Conservation (phyloP, 1,140 invertebrate genomes). For the Drosophila nigrodunni region DNA sequence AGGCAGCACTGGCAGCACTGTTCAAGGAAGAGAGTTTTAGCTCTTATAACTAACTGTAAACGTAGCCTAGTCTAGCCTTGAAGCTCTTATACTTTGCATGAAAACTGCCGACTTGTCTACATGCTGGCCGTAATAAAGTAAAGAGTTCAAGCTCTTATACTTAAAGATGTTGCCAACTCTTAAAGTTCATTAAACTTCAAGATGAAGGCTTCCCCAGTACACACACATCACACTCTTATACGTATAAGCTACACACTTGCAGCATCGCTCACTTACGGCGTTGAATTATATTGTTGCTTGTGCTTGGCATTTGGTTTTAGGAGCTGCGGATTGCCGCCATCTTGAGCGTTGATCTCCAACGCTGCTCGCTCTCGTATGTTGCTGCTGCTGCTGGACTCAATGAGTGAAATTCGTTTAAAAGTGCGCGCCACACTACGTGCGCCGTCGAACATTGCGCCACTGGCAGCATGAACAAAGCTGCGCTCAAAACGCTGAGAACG, state of each 20-base stretch:
- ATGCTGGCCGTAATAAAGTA: no score
- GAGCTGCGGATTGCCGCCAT: slow-evolving; percentile 11
- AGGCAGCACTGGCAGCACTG: no score
- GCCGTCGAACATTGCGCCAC: slow-evolving; percentile 46
- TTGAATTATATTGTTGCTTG: slow-evolving; percentile 46
- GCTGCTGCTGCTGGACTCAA: slow-evolving; percentile 35
- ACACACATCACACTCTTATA: not conserved
- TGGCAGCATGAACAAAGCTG: slow-evolving; percentile 42
- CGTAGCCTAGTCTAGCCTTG: no score
- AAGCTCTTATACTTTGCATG: no score
- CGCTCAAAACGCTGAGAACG: slow-evolving; percentile 36
- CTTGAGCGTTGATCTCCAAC: slow-evolving; percentile 8
- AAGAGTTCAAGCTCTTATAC: no score
- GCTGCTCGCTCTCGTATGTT: slow-evolving; percentile 26
- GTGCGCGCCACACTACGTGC: slow-evolving; percentile 48
- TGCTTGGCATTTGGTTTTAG: slow-evolving; percentile 37
- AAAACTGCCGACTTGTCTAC: no score
- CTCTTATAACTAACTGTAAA: no score
- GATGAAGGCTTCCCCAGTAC: no score
- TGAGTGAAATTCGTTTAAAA: slow-evolving; percentile 53
- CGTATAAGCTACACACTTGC: not conserved
- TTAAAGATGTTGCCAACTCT: no score
- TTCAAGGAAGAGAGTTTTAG: no score
- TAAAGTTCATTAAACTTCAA: no score
- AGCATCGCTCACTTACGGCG: slow-evolving; percentile 45